Conservation (phyloP, 2,797 vertebrate genomes). For the Liasis olivaceus region DNA sequence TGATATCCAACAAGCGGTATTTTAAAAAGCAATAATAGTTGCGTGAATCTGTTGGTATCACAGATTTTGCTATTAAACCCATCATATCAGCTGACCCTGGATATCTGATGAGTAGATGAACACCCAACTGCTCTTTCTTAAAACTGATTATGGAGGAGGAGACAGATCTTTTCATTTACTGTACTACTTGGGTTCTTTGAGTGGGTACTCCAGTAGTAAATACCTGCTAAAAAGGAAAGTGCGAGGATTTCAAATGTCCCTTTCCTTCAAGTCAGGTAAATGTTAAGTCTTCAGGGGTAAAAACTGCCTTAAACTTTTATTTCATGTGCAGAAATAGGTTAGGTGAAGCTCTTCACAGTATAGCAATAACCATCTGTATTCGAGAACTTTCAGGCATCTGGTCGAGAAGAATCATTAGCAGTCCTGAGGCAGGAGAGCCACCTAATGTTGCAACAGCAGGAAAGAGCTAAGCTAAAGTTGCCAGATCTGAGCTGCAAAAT, state of each 20-base stretch:
- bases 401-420: neutral
- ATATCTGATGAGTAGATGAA: neutral
- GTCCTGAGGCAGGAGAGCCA: too few relatives aligned
- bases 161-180: neutral
- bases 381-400: too few relatives aligned
- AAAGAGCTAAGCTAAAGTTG: too few relatives aligned
- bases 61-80: neutral
- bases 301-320: neutral
- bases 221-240: too few relatives aligned
- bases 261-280: neutral
- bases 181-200: neutral
- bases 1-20: neutral
- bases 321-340: neutral
- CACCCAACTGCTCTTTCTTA: neutral
- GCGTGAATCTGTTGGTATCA: neutral
- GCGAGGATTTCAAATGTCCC: neutral
- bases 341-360: neutral
- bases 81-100: neutral
- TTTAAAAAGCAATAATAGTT: neutral
- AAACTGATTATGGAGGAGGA: neutral
- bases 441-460: too few relatives aligned
- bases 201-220: too few relatives aligned
- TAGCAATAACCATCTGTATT: neutral
- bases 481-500: too few relatives aligned
- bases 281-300: neutral